Percentiles rank a stretch among this genome's conserved stretches.
These are phyloP conservation scores for Pelagia noctiluca DNA, from an alignment of 30 jellyfish, hydroid and myxozoan genomes.

Conservation along the genomic window DNA sequence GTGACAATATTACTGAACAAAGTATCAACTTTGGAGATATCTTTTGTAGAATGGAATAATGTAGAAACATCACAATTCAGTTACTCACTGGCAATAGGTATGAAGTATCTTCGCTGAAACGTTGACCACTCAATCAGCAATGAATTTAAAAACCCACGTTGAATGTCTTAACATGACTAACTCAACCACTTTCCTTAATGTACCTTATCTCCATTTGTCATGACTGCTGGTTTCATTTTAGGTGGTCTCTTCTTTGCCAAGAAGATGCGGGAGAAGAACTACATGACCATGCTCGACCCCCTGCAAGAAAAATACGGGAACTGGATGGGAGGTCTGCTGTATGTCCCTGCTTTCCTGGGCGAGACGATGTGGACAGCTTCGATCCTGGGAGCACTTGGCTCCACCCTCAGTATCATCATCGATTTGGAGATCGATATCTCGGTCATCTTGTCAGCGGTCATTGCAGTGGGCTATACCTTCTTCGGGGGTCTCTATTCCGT, in stretches of 20 bases:
- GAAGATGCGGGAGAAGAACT: slow-evolving; percentile 53
- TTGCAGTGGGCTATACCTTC: slow-evolving; percentile 82
- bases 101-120: too few species aligned
- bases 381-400: slow-evolving; percentile 83
- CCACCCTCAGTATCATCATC: slow-evolving; percentile 73
- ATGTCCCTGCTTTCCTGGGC: slow-evolving; percentile 86
- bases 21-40: too few species aligned
- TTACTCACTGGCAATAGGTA: too few species aligned
- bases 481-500: slow-evolving; percentile 87
- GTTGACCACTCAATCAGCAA: too few species aligned
- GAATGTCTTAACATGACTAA: too few species aligned
- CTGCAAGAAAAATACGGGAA: slow-evolving; percentile 82
- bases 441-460: slow-evolving; percentile 71
- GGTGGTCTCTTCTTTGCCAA: slow-evolving; percentile 90
- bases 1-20: too few species aligned
- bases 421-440: slow-evolving; percentile 73
- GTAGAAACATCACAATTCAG: too few species aligned
- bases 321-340: slow-evolving; percentile 82
- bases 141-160: too few species aligned
- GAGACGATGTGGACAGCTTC: slow-evolving; percentile 86
- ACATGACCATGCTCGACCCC: slow-evolving; percentile 87
- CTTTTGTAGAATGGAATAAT: too few species aligned
- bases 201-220: background rate
- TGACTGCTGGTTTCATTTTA: background rate
- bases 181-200: too few species aligned